These are phyloP conservation scores for Aphaenogaster ashmeadi DNA, from an alignment of 1,140 invertebrate species.

Conservation along the genomic window DNA sequence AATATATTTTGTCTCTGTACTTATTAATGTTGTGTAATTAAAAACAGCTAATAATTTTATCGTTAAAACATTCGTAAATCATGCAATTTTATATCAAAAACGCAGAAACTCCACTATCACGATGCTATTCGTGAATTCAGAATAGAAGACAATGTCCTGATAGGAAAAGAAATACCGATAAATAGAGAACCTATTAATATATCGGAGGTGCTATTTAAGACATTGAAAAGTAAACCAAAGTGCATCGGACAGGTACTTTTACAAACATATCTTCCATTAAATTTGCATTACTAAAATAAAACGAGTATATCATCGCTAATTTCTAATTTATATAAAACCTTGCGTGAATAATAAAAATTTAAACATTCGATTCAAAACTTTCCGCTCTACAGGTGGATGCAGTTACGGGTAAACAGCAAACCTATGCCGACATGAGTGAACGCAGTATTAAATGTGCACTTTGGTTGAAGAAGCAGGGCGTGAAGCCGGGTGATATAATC, in stretches of 20 bases:
- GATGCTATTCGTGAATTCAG: slow-evolving; percentile 5
- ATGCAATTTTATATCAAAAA: not conserved
- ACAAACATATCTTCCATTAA: not conserved
- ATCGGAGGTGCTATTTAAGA: slow-evolving; percentile 19
- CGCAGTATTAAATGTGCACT: slow-evolving; percentile 49
- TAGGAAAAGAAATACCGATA: slow-evolving; percentile 26
- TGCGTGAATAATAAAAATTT: not conserved
- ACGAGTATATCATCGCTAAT: not conserved
- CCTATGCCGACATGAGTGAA: slow-evolving; percentile 40
- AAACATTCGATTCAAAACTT: not conserved
- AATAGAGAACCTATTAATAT: not conserved
- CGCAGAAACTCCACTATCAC: slow-evolving; percentile 2
- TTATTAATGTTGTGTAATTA: not conserved
- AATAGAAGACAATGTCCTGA: slow-evolving; percentile 38
- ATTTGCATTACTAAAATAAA: not conserved
- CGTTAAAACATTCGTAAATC: not conserved
- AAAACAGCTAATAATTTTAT: not conserved
- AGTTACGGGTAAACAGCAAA: not conserved
- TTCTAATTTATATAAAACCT: not conserved
- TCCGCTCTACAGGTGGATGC: slow-evolving; percentile 29
- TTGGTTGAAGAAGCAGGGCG: slow-evolving; percentile 38
- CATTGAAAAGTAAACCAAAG: slow-evolving; percentile 17
- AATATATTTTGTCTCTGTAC: not conserved
- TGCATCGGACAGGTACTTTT: slow-evolving; percentile 38
- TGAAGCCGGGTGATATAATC: slow-evolving; percentile 38